These are phyloP conservation scores for Jacana jacana DNA, from an alignment of 2,113 vertebrate species.

Conservation along the genomic window DNA sequence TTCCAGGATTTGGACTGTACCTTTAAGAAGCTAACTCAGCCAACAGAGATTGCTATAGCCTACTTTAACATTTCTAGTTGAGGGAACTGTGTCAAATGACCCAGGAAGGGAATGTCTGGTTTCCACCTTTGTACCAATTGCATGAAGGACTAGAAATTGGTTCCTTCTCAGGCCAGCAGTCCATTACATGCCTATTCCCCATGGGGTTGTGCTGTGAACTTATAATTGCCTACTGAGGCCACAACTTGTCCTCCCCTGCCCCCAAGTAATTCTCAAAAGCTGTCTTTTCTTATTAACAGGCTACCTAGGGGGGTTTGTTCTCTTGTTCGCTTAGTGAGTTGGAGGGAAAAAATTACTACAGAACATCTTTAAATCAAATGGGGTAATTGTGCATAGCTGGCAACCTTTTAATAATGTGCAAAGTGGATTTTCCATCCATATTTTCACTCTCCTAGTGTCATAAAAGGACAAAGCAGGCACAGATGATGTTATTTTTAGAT, in stretches of 20 bases:
- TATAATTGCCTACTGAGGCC: background rate
- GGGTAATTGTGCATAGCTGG: background rate
- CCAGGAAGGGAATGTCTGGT: background rate
- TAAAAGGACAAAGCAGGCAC: slow-evolving; percentile 3
- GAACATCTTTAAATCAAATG: background rate
- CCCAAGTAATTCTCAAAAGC: background rate
- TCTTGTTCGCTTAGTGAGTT: background rate
- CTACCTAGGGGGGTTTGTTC: background rate
- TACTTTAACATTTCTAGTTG: background rate
- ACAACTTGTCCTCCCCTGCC: background rate
- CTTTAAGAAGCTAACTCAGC: background rate
- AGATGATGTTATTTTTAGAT: slow-evolving; percentile 41
- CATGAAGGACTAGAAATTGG: background rate
- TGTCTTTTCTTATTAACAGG: background rate
- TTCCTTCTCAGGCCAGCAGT: background rate
- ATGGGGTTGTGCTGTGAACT: background rate
- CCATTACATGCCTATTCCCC: background rate
- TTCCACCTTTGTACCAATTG: background rate
- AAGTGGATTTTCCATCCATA: background rate
- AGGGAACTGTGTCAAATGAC: background rate
- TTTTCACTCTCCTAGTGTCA: background rate
- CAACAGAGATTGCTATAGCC: background rate
- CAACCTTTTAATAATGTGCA: background rate
- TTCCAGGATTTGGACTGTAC: background rate
- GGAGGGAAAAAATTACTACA: background rate